Percentiles rank a stretch among this genome's conserved stretches.
Evolutionary conservation across 2,888 invertebrate species (phyloP).

Genomic region (Bellardia pandia): DNA sequence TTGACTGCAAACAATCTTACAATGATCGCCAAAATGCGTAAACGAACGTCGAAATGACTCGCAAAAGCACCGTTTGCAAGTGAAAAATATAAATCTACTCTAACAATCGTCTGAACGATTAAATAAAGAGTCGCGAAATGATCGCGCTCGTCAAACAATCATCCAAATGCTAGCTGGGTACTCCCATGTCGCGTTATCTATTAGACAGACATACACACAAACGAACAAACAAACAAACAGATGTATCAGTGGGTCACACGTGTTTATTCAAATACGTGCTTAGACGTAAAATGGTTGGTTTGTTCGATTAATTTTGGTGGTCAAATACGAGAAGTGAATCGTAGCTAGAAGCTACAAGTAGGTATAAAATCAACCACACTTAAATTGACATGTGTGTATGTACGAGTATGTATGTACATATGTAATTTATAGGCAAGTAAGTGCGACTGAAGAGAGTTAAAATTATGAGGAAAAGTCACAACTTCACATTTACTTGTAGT

Average conservation of each 20-base stretch:
- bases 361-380: too few species aligned
- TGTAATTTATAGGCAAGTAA: not conserved
- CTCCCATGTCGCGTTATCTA: constrained; percentile 27
- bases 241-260: constrained; percentile 58
- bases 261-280: constrained; percentile 59
- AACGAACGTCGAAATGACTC: too few species aligned
- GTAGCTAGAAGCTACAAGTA: constrained; percentile 22
- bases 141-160: too few species aligned
- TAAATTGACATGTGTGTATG: constrained; percentile 16
- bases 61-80: too few species aligned
- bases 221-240: not conserved
- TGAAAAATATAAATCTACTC: too few species aligned
- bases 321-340: constrained; percentile 4
- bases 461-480: constrained; percentile 31
- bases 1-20: too few species aligned
- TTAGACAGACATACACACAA: not conserved
- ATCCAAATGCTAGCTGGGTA: too few species aligned
- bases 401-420: not conserved
- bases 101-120: too few species aligned
- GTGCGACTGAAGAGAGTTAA: not conserved
- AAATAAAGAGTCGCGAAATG: too few species aligned
- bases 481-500: not conserved
- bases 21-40: too few species aligned
- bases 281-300: not conserved
- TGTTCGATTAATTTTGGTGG: constrained; percentile 20